A percentile compares a stretch with the other conserved stretches of the same genome.
These are phyloP conservation scores for Saccostrea glomerata DNA, from an alignment of 1,140 invertebrate genomes.

Conservation along the genomic window DNA sequence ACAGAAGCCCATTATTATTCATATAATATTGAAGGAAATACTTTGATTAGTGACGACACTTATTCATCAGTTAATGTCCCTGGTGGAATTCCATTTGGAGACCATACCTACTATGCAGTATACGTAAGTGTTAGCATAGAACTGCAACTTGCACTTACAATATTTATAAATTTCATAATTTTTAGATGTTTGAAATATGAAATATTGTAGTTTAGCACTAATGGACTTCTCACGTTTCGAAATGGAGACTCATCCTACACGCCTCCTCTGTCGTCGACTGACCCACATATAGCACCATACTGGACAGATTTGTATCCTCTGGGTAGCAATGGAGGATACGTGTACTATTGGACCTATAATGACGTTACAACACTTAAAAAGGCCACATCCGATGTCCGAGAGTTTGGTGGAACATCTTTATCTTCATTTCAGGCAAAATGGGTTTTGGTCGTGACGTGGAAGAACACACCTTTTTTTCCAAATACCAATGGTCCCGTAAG, in stretches of 20 bases:
- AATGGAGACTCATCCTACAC: not conserved
- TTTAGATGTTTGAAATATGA: not conserved
- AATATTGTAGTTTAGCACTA: conserved; percentile 2
- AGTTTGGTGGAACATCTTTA: not conserved
- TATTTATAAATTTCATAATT: not conserved
- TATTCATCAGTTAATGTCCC: not conserved
- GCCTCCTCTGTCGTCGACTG: not conserved
- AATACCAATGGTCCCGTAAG: not conserved
- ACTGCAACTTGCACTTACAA: not conserved
- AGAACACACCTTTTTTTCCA: not conserved
- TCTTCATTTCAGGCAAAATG: not conserved
- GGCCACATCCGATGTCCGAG: not conserved
- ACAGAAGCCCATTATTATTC: not conserved
- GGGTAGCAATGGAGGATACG: not conserved
- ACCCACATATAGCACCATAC: not conserved
- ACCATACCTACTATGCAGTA: not conserved
- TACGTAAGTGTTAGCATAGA: not conserved
- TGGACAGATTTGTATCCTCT: not conserved
- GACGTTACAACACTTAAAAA: not conserved
- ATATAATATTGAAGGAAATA: not conserved
- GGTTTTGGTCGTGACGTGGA: not conserved
- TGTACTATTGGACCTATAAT: not conserved
- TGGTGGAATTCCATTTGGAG: not conserved
- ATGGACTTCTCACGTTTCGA: not conserved
- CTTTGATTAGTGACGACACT: not conserved